Base-by-base conservation (phyloP, 2,113 vertebrate species). In the Oceanodroma tethys region DNA sequence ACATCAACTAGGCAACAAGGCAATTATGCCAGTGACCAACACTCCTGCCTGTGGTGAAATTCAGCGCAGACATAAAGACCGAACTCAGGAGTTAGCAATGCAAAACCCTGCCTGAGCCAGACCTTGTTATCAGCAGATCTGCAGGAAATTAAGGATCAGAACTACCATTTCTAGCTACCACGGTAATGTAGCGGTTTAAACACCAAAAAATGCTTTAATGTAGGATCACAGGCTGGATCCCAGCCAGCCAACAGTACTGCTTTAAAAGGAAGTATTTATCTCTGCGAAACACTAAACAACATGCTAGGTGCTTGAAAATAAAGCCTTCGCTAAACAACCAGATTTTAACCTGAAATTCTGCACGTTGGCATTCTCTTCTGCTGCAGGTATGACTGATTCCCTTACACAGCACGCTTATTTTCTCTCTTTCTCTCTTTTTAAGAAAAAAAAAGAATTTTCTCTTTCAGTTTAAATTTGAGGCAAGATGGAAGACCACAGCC, bases 381-480 rank as follows among this genome's bases (percentile, higher is more conserved):
- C 82, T 78, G 83, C 84, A 93, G 81, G 76, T 81, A 74, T 32
- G 19, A 21, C 58, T 1, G 15, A 76, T 38, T 90, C 43, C 60
- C 79, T 91, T 34, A 22, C 65, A 48, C 38, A 53, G 76, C n/a
- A 36, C 1, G 42, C 34, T 82, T 55, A 18, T 43, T 62, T 79
- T 73, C 47, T 71, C 55, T 71, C 43, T 42, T 66, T 21, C 53
- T 60, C 32, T n/a, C 48, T 43, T 55, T 67, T 63, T 12, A 62
- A 88, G 52, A 8, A n/a, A 25, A 40, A 92, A 45, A 63, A 55
- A 36, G 21, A 38, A 63, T 78, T 84, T 81, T 89, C 68, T 86
- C 70, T 50, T 94, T 91, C 72, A 81, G 68, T 75, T 92, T 67
- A 88, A 93, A 94, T 96, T 74, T 82, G 83, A 96, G 93, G 75